phyloP scores from a whole-genome alignment of 2,888 invertebrate genomes.

The Stenolophus ochropezus region DNA sequence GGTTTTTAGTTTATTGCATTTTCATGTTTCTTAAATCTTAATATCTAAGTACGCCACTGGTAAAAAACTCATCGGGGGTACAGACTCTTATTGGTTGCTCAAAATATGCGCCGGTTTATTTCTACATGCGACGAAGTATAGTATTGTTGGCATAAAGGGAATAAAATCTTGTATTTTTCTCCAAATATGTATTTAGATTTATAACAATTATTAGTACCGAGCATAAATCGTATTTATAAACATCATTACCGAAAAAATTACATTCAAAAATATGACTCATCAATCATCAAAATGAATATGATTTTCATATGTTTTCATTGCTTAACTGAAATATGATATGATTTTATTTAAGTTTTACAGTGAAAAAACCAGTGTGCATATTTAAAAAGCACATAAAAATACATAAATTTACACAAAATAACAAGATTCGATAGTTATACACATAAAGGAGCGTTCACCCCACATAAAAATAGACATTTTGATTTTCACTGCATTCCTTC shows the following conservation, averaged over 20 bases:
- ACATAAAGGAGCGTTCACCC: neutral
- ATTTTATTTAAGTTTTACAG: conserved; percentile 54
- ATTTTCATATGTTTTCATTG: conserved; percentile 35
- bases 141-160: no score
- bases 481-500: conserved; percentile 72
- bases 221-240: conserved; percentile 43
- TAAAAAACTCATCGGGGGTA: no score
- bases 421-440: conserved; percentile 50
- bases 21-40: no score
- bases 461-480: conserved; percentile 11
- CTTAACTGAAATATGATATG: conserved; percentile 57
- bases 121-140: no score
- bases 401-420: conserved; percentile 53
- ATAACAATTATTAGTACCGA: conserved; percentile 47
- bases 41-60: no score
- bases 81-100: no score
- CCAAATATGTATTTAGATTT: conserved; percentile 45
- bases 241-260: conserved; percentile 36
- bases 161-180: conserved; percentile 7
- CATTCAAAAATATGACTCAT: conserved; percentile 45
- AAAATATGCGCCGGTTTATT: no score
- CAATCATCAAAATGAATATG: conserved; percentile 32
- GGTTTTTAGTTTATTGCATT: no score
- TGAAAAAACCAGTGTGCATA: conserved; percentile 54
- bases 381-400: conserved; percentile 57